Percentiles rank a stretch among this genome's conserved stretches.
These are phyloP conservation scores for Australoheros scitulus DNA, from an alignment of 2,113 vertebrate species.

Conservation along the genomic window DNA sequence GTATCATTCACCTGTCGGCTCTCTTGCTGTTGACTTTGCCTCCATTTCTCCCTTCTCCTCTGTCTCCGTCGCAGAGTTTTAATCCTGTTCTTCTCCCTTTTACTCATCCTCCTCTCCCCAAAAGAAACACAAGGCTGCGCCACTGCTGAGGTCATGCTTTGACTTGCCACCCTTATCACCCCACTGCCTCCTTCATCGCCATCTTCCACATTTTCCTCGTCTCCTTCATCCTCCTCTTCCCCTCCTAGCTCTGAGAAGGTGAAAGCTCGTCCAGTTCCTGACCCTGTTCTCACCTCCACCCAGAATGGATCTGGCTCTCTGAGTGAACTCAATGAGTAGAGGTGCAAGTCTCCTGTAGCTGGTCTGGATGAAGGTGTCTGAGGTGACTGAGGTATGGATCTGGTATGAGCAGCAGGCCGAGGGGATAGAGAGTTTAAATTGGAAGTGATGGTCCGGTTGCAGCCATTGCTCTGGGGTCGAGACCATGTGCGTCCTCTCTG, in stretches of 20 bases:
- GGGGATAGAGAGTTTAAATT: not conserved
- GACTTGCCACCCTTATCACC: slow-evolving; percentile 39
- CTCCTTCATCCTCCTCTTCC: slow-evolving; percentile 65
- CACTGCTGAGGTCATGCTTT: slow-evolving; percentile 10
- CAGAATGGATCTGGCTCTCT: slow-evolving; percentile 53
- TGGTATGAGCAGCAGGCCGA: not conserved
- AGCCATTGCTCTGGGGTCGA: slow-evolving; percentile 1
- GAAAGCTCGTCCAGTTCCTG: slow-evolving; percentile 2
- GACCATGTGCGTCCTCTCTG: slow-evolving; percentile 34
- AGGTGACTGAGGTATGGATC: slow-evolving; percentile 26
- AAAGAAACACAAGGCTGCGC: slow-evolving; percentile 10
- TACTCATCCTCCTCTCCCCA: slow-evolving; percentile 77
- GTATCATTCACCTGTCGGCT: slow-evolving; percentile 71
- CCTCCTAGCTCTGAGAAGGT: slow-evolving; percentile 53
- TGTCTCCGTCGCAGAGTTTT: slow-evolving; percentile 86
- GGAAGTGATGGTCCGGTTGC: not conserved
- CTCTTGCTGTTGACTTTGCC: slow-evolving; percentile 78
- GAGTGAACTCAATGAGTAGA: not conserved
- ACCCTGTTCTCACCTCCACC: slow-evolving; percentile 44
- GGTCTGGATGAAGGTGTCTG: slow-evolving; percentile 33
- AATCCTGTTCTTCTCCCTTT: slow-evolving; percentile 84
- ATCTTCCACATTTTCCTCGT: slow-evolving; percentile 77
- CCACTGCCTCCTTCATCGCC: slow-evolving; percentile 77
- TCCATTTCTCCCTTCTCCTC: slow-evolving; percentile 81
- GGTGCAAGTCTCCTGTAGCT: slow-evolving; percentile 6